Evolutionary conservation across 1,140 invertebrate species (phyloP).

Genomic region (Brachionus paranguensis): DNA sequence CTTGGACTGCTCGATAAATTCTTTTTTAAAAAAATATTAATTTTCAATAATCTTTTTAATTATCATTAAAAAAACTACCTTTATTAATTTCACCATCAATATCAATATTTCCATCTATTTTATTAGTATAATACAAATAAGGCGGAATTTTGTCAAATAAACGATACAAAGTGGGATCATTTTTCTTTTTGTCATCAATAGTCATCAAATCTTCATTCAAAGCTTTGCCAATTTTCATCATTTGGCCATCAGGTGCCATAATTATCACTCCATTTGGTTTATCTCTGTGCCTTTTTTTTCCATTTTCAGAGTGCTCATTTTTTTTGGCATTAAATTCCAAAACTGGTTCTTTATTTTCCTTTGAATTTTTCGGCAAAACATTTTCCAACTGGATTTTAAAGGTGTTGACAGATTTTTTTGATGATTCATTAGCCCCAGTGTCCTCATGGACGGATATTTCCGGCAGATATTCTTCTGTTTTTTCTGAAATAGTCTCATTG

Average conservation of each 20-base stretch:
- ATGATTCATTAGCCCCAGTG: not conserved
- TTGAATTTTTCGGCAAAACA: not conserved
- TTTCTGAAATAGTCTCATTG: not conserved
- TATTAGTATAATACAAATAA: slow-evolving; percentile 24
- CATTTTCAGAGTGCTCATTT: not conserved
- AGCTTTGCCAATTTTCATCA: slow-evolving; percentile 5
- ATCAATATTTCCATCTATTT: not conserved
- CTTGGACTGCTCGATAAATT: too few relatives aligned
- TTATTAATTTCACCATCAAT: not conserved
- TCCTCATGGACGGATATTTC: not conserved
- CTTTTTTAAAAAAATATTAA: too few relatives aligned
- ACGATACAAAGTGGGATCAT: not conserved
- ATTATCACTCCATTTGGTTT: slow-evolving; percentile 2
- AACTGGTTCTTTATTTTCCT: not conserved
- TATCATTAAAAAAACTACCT: not conserved
- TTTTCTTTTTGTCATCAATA: not conserved
- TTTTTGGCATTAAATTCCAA: not conserved
- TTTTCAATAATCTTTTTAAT: too few relatives aligned
- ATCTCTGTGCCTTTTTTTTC: not conserved
- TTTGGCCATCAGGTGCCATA: slow-evolving; percentile 14
- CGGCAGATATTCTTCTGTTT: not conserved
- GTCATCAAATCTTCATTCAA: not conserved
- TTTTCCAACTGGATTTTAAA: slow-evolving; percentile 26
- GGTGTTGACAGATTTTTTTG: not conserved
- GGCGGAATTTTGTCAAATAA: slow-evolving; percentile 31